A percentile compares a stretch with the other conserved stretches of the same genome.
phyloP scores from a whole-genome alignment of 2,888 invertebrate genomes.

The Auanema freiburgensis region DNA sequence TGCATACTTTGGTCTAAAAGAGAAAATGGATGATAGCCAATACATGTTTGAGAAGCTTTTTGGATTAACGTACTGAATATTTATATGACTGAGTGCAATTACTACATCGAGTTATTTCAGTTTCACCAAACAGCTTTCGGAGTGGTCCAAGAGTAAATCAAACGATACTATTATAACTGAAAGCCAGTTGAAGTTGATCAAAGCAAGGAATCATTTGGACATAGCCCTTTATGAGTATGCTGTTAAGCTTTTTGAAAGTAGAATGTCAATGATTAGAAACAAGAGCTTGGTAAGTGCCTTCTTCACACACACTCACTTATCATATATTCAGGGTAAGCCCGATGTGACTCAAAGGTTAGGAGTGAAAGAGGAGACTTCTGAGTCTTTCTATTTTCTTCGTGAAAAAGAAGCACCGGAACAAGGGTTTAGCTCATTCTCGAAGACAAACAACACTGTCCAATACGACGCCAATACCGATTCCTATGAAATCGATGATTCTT shows the following conservation, averaged over 20 bases:
- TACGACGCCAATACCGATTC: too few relatives aligned
- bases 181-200: conserved; percentile 72
- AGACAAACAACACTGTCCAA: too few relatives aligned
- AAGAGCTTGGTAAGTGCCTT: background rate
- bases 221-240: conserved; percentile 91
- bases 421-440: too few relatives aligned
- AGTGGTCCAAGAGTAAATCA: conserved; percentile 72
- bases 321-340: too few relatives aligned
- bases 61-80: conserved; percentile 71
- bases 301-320: too few relatives aligned
- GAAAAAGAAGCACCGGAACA: too few relatives aligned
- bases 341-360: too few relatives aligned
- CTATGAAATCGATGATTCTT: too few relatives aligned
- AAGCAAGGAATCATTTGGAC: conserved; percentile 82
- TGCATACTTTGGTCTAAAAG: conserved; percentile 96
- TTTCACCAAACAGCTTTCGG: conserved; percentile 50
- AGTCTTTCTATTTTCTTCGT: too few relatives aligned
- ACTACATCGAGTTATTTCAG: conserved; percentile 69
- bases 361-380: too few relatives aligned
- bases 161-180: conserved; percentile 81
- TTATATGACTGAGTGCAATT: conserved; percentile 75
- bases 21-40: conserved; percentile 77
- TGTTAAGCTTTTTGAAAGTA: conserved; percentile 77
- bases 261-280: conserved; percentile 70
- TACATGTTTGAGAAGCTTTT: conserved; percentile 86